Evolutionary conservation across 2,797 vertebrate genomes (phyloP), one percentile per base, ranked within the genome.

Genomic region (Urosaurus nigricauda): DNA sequence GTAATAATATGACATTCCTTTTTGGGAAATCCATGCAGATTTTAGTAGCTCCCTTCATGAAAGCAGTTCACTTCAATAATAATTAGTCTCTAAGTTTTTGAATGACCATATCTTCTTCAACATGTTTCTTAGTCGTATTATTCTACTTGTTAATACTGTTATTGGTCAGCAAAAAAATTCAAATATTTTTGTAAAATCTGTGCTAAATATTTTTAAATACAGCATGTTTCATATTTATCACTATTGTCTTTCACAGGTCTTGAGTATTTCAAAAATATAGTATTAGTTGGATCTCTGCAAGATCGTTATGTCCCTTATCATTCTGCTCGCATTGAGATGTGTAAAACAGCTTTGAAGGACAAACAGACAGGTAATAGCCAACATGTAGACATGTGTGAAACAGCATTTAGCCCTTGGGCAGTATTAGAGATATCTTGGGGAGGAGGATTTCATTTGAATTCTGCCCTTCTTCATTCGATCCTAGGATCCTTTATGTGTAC

Each of bases 291-390:
- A 71, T 99, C 99, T 12, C 97, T 99, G 91, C 99, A 99, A 96
- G 99, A 99, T 96, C 98, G 99, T 90, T 99, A 99, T 0, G 99
- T 99, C 90, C 99, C 99, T 88, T 99, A 99, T 93, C 99, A 99
- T 95, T 99, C 99, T 17, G 99, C 99, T 91, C 98, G 99, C 83
- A 98, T 99, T 93, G 99, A 99, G 96, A 99, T 99, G 98, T 99
- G 99, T 97, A 99, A 99, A 98, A 99, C 99, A 60, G 99, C 99
- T 94, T 96, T 99, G 96, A 99, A 99, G 93, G 99, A 99, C 96
- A 99, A 99, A 94, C 99, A 99, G 92, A 98, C 98, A 96, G 99
- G 99, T 99, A 96, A 97, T 80, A 79, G 85, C 90, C 86, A 83
- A 87, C 47, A 65, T 19, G 43, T 40, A 70, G 60, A 83, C 9